These are phyloP conservation scores for Antechinus stuartii DNA, from an alignment of 2,113 vertebrate species.

Conservation along the genomic window DNA sequence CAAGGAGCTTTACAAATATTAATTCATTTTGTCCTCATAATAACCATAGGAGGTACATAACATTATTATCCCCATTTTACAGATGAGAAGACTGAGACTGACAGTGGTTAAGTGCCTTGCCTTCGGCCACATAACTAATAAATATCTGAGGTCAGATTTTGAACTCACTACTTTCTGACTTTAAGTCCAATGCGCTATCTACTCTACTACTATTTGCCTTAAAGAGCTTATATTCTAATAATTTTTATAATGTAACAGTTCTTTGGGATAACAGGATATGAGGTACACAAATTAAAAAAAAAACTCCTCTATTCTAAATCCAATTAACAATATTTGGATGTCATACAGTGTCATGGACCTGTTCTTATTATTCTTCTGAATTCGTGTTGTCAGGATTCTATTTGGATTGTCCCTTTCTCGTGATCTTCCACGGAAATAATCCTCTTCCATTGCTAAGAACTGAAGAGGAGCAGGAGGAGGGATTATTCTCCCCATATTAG, in stretches of 20 bases:
- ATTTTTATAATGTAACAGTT: neutral
- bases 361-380: neutral
- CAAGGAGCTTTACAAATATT: neutral
- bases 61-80: neutral
- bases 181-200: neutral
- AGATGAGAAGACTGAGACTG: neutral
- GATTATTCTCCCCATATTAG: neutral
- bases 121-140: neutral
- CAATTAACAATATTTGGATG: neutral
- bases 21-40: neutral
- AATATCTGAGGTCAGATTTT: neutral
- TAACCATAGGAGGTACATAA: neutral
- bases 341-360: neutral
- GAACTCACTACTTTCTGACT: neutral
- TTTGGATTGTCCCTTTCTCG: neutral
- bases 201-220: neutral
- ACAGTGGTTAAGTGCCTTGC: neutral
- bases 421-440: neutral
- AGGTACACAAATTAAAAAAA: neutral
- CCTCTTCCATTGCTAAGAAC: neutral
- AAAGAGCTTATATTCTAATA: neutral
- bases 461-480: neutral
- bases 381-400: neutral
- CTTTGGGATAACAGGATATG: neutral
- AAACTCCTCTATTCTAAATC: no score